Conservation (phyloP, 2,888 invertebrate genomes). For the Cerastoderma edule region DNA sequence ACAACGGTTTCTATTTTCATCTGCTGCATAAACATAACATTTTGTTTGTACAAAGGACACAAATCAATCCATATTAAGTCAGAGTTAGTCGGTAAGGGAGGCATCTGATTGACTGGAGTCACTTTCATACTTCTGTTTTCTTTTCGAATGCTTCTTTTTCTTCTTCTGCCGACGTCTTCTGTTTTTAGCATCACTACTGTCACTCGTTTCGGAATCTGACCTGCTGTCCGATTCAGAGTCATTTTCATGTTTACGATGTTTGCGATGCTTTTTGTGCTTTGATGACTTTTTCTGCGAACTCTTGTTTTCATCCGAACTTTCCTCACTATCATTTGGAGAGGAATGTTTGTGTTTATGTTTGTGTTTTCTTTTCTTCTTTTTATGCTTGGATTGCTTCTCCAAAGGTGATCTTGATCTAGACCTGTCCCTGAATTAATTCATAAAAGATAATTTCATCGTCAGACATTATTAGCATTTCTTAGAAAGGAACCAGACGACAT, state of each 20-base stretch:
- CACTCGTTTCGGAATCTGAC: constrained; percentile 32
- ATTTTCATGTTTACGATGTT: background rate
- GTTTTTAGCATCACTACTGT: constrained; percentile 35
- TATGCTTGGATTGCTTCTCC: constrained; percentile 57
- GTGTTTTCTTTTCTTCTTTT: constrained; percentile 58
- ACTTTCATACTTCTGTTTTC: constrained; percentile 28
- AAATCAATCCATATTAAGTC: too few relatives aligned
- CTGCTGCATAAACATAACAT: too few relatives aligned
- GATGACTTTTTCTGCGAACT: constrained; percentile 2
- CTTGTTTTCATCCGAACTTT: constrained; percentile 14
- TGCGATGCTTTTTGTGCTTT: constrained; percentile 11
- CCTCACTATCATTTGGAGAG: background rate
- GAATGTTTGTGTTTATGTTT: constrained; percentile 14
- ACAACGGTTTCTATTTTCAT: too few relatives aligned
- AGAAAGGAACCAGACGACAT: too few relatives aligned
- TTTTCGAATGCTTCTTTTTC: constrained; percentile 42
- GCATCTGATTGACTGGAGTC: constrained; percentile 9
- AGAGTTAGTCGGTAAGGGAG: background rate
- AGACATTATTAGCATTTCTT: too few relatives aligned
- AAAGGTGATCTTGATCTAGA: constrained; percentile 65
- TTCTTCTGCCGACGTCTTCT: constrained; percentile 37
- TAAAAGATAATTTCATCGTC: too few relatives aligned
- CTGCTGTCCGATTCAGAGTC: constrained; percentile 7
- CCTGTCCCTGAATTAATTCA: constrained; percentile 42
- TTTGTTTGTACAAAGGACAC: too few relatives aligned